Evolutionary conservation across 1,140 invertebrate species (phyloP), one percentile per base, ranked within the genome.

Genomic region (Meloidogyne chitwoodi): DNA sequence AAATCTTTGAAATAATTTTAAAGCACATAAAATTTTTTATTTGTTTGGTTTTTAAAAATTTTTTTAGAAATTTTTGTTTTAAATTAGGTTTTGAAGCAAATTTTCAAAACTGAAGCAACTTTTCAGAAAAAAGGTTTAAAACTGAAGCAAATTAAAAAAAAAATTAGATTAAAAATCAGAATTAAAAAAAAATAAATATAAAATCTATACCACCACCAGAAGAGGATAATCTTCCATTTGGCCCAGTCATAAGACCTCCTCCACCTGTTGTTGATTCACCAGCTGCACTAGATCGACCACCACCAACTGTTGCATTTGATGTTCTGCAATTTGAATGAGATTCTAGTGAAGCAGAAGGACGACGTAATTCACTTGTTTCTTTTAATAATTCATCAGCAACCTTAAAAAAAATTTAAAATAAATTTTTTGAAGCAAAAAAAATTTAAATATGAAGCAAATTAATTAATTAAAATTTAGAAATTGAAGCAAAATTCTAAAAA

Each of bases 331-430:
- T 84, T 19, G 71, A 61, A 31, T 73, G 71, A 14, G 83, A 82
- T 38, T 83, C 83, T 31, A 73, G 65, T 0, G 74, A 76, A 26
- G 75, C 71, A 27, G 83, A 85, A 22, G 83, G 84, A 41, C 83
- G 72, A 24, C 83, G 76, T 61, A 85, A 76, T 76, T 85, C 85
- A 65, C 79, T 83, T 8, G 81, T 85, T 68, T 86, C 84, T 77
- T 85, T 85, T 61, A 85, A 63, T 11, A 85, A 63, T 74, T 85
- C 84, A 48, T 86, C 84, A 64, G 94, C 94, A 1, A 96, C 92
- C 85, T 92, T n/a, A n/a, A n/a, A 56, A 56, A 56, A 16, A 56
- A n/a, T n/a, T 56, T 6, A 5, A 41, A 41, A 41, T 14, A 14
- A 14, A n/a, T 19, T n/a, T n/a, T 4, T n/a, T 27, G 4, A 38